Conservation (phyloP, 2,888 invertebrate species). For the Exephanes ischioxanthus region DNA sequence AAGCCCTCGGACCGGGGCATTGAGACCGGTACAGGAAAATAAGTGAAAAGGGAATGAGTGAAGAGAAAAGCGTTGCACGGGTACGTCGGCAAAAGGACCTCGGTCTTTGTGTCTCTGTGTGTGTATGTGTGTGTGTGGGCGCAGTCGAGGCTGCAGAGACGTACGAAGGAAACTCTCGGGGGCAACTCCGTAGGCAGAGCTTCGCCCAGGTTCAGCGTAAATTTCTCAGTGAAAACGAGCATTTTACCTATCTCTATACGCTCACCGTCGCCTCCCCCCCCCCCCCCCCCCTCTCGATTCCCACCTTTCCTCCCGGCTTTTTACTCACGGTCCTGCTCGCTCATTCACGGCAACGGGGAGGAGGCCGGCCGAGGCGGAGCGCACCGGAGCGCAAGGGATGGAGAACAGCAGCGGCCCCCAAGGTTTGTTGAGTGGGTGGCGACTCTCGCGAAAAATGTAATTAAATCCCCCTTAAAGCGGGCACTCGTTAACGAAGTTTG, state of each 20-base stretch:
- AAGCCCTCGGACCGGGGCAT: slow-evolving; percentile 41
- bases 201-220: slow-evolving; percentile 11
- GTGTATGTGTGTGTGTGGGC: background rate
- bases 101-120: background rate
- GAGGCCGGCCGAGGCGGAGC: background rate
- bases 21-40: slow-evolving; percentile 47
- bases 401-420: background rate
- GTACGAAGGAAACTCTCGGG: slow-evolving; percentile 42
- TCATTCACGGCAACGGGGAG: slow-evolving; percentile 51
- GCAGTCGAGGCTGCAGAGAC: slow-evolving; percentile 28
- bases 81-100: background rate
- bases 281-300: background rate
- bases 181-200: slow-evolving; percentile 26
- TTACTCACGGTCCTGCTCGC: slow-evolving; percentile 43
- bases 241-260: slow-evolving; percentile 43
- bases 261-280: background rate
- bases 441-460: slow-evolving; percentile 79
- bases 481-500: slow-evolving; percentile 81
- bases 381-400: background rate
- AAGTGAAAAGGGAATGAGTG: slow-evolving; percentile 39
- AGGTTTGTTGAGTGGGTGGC: slow-evolving; percentile 49
- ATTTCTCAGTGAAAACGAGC: slow-evolving; percentile 48
- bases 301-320: slow-evolving; percentile 35
- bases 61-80: slow-evolving; percentile 11
- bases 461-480: slow-evolving; percentile 80